phyloP scores from a whole-genome alignment of 2,113 vertebrate species.

The Rhineura floridana region DNA sequence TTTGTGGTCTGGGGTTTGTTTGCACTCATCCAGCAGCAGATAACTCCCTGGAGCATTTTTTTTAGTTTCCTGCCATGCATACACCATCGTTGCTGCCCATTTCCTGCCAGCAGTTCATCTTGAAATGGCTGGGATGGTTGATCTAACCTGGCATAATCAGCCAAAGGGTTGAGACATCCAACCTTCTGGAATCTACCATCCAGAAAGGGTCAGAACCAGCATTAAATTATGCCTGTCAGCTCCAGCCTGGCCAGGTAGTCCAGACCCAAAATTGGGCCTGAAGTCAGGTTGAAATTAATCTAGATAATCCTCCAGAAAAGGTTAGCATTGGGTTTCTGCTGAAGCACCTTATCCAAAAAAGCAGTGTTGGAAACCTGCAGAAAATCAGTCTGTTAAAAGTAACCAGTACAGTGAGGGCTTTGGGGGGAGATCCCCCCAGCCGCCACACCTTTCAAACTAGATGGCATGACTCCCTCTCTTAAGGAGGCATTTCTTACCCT shows the following conservation, averaged over 20 bases:
- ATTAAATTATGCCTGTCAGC: too few relatives aligned
- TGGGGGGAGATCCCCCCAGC: background rate
- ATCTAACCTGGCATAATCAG: too few relatives aligned
- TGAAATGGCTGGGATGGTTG: too few relatives aligned
- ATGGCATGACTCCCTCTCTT: background rate
- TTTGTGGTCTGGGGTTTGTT: too few relatives aligned
- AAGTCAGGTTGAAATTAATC: background rate
- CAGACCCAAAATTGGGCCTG: background rate
- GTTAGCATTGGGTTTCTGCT: too few relatives aligned
- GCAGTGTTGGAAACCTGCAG: background rate
- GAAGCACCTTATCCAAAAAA: background rate
- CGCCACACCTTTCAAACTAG: background rate
- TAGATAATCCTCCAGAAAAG: background rate
- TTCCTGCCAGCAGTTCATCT: too few relatives aligned
- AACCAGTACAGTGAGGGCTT: background rate
- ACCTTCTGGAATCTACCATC: background rate
- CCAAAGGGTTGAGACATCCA: background rate
- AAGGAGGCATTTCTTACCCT: background rate
- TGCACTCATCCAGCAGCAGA: too few relatives aligned
- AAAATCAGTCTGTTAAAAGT: background rate
- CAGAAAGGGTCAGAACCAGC: background rate
- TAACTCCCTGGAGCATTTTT: too few relatives aligned
- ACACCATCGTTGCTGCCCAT: too few relatives aligned
- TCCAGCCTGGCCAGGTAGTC: too few relatives aligned
- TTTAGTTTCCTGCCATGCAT: too few relatives aligned